These are phyloP conservation scores for Margaritifera margaritifera DNA, from an alignment of 2,888 invertebrate genomes.

Conservation along the genomic window DNA sequence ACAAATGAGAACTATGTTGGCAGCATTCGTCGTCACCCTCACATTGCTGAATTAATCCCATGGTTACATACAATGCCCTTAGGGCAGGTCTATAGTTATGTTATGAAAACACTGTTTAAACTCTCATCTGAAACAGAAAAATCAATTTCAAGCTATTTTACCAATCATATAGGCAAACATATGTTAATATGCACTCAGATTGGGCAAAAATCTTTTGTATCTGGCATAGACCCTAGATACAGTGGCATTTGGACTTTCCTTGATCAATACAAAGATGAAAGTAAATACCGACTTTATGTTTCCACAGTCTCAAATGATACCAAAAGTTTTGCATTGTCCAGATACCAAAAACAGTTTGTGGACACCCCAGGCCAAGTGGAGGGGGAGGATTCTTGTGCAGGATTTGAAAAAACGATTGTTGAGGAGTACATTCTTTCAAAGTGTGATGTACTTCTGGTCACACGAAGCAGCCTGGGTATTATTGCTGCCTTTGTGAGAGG, in stretches of 20 bases:
- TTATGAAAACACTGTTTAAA: conserved; percentile 17
- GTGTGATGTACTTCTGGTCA: conserved; percentile 17
- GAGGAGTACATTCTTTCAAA: conserved; percentile 16
- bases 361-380: conserved; percentile 9
- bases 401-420: conserved; percentile 15
- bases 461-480: conserved; percentile 23
- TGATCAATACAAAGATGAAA: conserved; percentile 9
- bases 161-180: too few relatives aligned
- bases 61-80: conserved; percentile 10
- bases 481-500: conserved; percentile 8
- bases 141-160: conserved; percentile 1
- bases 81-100: conserved; percentile 9
- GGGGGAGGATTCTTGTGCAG: conserved; percentile 1
- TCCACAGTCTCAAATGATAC: conserved; percentile 16
- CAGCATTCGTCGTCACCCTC: conserved; percentile 10
- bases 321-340: conserved; percentile 8
- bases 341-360: conserved; percentile 8
- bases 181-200: too few relatives aligned
- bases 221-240: too few relatives aligned
- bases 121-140: conserved; percentile 1
- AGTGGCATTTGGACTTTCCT: conserved; percentile 4
- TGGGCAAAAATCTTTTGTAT: too few relatives aligned
- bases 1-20: conserved; percentile 18
- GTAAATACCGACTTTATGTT: conserved; percentile 10
- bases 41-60: conserved; percentile 13